phyloP scores from a whole-genome alignment of 2,888 invertebrate genomes.

The Sesia bembeciformis region DNA sequence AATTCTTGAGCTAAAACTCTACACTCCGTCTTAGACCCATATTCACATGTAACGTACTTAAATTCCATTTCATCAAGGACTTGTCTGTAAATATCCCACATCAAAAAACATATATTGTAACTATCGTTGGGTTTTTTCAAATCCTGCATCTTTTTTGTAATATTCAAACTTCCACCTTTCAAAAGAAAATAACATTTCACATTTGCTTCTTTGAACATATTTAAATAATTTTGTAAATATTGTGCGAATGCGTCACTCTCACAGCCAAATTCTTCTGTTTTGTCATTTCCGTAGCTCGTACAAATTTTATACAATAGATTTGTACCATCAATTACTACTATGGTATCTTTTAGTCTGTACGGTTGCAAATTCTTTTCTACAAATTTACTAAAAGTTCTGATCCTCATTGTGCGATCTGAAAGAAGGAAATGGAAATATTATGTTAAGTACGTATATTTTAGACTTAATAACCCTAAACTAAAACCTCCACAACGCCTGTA shows the following conservation, averaged over 20 bases:
- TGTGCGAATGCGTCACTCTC: not conserved
- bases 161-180: not conserved
- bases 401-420: not conserved
- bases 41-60: not conserved
- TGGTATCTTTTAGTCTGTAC: not conserved
- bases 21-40: not conserved
- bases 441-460: no score
- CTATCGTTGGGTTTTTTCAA: not conserved
- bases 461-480: no score
- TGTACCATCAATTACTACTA: not conserved
- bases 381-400: not conserved
- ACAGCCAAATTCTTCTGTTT: not conserved
- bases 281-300: no score
- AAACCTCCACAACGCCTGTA: no score
- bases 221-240: not conserved
- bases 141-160: not conserved
- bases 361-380: not conserved
- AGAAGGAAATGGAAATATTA: no score
- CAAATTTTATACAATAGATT: not conserved
- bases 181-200: not conserved
- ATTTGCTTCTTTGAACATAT: not conserved
- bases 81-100: not conserved
- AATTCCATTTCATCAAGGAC: not conserved
- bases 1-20: not conserved
- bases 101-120: no score